These are phyloP conservation scores for Harpalus rufipes DNA, from an alignment of 2,888 invertebrate species.

Conservation along the genomic window DNA sequence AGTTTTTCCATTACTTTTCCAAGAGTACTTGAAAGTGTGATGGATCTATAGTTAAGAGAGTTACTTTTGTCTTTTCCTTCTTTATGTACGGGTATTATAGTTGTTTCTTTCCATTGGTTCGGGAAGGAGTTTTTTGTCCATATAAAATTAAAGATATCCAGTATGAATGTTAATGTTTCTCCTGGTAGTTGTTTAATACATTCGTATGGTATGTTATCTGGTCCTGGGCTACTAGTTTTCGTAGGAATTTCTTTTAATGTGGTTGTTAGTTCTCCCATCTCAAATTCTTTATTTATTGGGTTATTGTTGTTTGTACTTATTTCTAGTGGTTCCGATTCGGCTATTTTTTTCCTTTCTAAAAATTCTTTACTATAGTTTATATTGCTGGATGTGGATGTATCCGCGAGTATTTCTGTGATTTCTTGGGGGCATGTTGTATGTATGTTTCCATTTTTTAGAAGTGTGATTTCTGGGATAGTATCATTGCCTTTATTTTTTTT, in stretches of 20 bases:
- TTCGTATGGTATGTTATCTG: conserved; percentile 19
- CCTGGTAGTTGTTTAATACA: conserved; percentile 24
- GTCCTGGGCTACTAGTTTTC: not conserved
- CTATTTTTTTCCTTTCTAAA: not conserved
- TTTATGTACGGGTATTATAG: conserved; percentile 28
- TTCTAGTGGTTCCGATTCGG: not conserved
- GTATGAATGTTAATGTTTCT: not conserved
- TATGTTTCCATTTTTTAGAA: conserved; percentile 7
- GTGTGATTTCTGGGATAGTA: not conserved
- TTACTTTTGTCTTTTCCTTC: conserved; percentile 3
- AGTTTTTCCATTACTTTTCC: no score
- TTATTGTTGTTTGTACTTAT: not conserved
- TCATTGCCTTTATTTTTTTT: conserved; percentile 4
- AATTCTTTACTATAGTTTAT: conserved; percentile 2
- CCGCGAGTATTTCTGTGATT: not conserved
- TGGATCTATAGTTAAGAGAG: conserved; percentile 12
- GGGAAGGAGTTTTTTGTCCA: conserved; percentile 6
- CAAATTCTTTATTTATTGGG: not conserved
- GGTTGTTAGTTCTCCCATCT: not conserved
- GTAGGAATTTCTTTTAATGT: not conserved
- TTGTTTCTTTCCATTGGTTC: not conserved
- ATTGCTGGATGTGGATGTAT: not conserved
- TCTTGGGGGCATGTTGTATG: conserved; percentile 3
- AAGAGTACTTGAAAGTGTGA: no score
- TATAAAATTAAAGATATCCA: conserved; percentile 16